Percentiles rank a stretch among this genome's conserved stretches.
Evolutionary conservation across 2,113 vertebrate genomes (phyloP).

Genomic region (Varanus salvator): DNA sequence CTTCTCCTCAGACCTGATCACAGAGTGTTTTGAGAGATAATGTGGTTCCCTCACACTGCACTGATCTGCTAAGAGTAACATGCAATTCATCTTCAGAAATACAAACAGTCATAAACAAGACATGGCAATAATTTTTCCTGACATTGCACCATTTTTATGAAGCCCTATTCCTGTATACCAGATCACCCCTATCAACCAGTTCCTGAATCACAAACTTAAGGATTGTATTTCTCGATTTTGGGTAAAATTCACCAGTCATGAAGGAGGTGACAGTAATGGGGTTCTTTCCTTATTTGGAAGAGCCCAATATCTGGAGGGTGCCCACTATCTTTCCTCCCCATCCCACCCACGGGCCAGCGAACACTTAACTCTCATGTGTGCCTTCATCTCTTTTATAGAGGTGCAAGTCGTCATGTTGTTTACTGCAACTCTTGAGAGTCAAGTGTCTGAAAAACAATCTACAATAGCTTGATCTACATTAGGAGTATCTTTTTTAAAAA

Average conservation of each 20-base stretch:
- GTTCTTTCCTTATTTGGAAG: background rate
- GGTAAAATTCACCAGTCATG: background rate
- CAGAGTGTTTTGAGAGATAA: background rate
- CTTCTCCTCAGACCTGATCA: background rate
- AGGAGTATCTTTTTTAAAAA: background rate
- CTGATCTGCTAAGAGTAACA: background rate
- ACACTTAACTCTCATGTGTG: background rate
- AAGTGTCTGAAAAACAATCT: background rate
- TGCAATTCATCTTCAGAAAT: background rate
- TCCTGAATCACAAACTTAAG: background rate
- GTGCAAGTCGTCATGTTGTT: background rate
- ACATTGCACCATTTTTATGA: background rate
- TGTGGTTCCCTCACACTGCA: background rate
- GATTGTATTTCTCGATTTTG: background rate
- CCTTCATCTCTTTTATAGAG: background rate
- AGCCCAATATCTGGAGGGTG: no score
- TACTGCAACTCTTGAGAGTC: background rate
- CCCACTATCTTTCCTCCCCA: background rate
- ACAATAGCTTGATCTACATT: background rate
- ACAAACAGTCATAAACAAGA: no score
- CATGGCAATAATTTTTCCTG: background rate
- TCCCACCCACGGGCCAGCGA: background rate
- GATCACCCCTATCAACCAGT: background rate
- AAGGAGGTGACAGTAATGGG: background rate
- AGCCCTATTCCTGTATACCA: background rate